Evolutionary conservation across 2,888 invertebrate species (phyloP), one percentile per base, ranked within the genome.

Genomic region (Sipha maydis): DNA sequence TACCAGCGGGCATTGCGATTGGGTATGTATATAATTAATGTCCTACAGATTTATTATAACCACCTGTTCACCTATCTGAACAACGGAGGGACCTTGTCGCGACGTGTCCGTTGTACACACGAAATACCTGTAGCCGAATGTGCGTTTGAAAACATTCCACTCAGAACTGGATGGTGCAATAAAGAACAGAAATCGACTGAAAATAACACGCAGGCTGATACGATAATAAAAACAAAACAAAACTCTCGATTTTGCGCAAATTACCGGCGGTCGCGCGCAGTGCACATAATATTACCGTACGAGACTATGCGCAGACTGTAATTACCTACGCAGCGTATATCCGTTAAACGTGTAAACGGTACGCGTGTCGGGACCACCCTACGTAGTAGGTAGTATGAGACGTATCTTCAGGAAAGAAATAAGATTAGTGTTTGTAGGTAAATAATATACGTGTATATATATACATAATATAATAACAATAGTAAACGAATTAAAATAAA

Each of bases 1-100:
- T 71, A 71, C 56, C 38, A n/a, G 86, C 38, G 86, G 73, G 71
- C 73, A 73, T 14, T 19, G 48, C 21, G 85, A 34, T 69, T 48
- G 54, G 28, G 28, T 56, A 48, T n/a, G 19, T 56, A 56, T 19
- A 79, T 28, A 86, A 86, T 48, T 48, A 48, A 79, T 71, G 21
- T 73, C 73, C 14, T 28, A 73, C 28, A 79, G 86, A 86, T 86
- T 79, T 86, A 86, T 85, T 86, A 86, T 85, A 67, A 85, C 83
- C 73, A 73, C 77, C 78, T 77, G 77, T 31, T 78, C 9, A 34
- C 21, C 5, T 34, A 25, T 41, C 14, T 41, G 21, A 25, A 48
- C 9, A 54, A 38, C 71, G 17, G 21, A 7, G 17, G 11, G 69
- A 73, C 34, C 83, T 54, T 34, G 83, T 83, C 21, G 78, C 31